Base-by-base conservation (phyloP, 2,113 vertebrate species). In the Melierax canorus region DNA sequence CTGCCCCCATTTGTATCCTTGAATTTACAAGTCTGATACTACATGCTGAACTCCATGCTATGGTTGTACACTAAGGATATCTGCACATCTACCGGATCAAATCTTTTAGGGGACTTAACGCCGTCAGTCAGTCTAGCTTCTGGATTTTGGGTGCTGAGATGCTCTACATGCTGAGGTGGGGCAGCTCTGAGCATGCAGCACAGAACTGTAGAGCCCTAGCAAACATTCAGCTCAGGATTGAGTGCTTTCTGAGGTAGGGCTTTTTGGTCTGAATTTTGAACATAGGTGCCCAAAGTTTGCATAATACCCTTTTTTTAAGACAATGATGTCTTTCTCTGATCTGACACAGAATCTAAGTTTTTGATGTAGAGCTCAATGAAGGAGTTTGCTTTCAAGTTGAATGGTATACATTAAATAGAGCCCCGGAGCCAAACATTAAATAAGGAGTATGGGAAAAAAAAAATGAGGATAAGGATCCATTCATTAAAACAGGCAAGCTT, bases 371-470 rank as follows among this genome's bases (percentile, higher is more conserved):
- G 7, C 19, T 76, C 30, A 72, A 3, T 60, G 29, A 94, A 94
- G 36, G 30, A 64, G 18, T 73, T 93, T 24, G 14, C 53, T 96
- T 96, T 95, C 77, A 95, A 76, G 41, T 24, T 62, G 45, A 92
- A 50, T 43, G 3, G 21, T 45, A 58, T 13, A 58, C 10, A 82
- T 82, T 91, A 94, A 68, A 75, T 26, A 79, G 39, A 93, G 36
- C 66, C 78, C 71, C 88, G 78, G 71, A 94, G 85, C 24, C 87
- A 95, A 85, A 86, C 11, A 19, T 62, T 69, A 92, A 79, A 73
- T 79, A 69, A 85, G 48, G 16, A 63, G 2, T 51, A 76, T 59
- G 3, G 26, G 13, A 15, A 0, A 4, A 24, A 50, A 56, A 60
- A 45, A 46, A 29, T 3, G 13, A 56, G 51, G 51, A 39, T 73